These are phyloP conservation scores for Phrynocephalus vlangalii DNA, from an alignment of 2,797 vertebrate genomes.

Conservation along the genomic window DNA sequence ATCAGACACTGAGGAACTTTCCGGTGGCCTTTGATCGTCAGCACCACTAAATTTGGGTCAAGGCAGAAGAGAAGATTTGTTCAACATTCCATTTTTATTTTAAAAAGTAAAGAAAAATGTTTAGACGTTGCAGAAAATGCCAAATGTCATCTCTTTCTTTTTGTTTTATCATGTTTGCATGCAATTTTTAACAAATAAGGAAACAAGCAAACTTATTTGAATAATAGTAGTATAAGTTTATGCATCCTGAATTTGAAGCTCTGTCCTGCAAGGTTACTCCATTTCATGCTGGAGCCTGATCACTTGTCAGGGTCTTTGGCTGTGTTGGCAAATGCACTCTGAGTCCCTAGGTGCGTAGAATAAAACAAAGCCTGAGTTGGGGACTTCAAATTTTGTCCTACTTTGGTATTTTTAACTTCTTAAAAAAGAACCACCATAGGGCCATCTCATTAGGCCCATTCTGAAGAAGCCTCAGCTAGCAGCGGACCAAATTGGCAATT, in stretches of 20 bases:
- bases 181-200: not conserved
- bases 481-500: too few species aligned
- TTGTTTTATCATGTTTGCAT: not conserved
- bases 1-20: not conserved
- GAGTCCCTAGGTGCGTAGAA: not conserved
- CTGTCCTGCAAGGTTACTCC: not conserved
- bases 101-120: not conserved
- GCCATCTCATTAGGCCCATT: too few species aligned
- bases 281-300: not conserved
- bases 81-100: not conserved
- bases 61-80: not conserved
- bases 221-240: not conserved
- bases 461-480: too few species aligned
- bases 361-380: not conserved
- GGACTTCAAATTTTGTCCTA: too few species aligned
- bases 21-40: not conserved
- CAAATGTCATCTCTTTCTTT: not conserved
- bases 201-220: not conserved
- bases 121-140: not conserved
- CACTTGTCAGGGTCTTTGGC: not conserved
- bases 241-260: not conserved
- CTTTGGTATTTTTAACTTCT: not conserved
- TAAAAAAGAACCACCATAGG: not conserved
- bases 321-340: not conserved
- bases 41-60: not conserved